Percentiles rank a stretch among this genome's conserved stretches.
These are phyloP conservation scores for Neoitamus cyanurus DNA, from an alignment of 2,888 invertebrate species.

Conservation along the genomic window DNA sequence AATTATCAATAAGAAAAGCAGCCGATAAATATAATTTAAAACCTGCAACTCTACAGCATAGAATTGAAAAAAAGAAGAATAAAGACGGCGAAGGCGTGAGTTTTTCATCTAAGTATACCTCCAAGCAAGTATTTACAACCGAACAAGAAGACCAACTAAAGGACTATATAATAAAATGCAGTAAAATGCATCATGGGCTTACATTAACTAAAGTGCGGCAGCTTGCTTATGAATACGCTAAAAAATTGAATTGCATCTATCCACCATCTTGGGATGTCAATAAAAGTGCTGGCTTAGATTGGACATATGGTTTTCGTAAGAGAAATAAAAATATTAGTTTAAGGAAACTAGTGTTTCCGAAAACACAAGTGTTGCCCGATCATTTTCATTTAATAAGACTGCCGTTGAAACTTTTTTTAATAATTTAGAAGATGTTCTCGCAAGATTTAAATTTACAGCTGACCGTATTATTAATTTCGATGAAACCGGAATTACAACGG, in stretches of 20 bases:
- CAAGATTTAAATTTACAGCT: slow-evolving; percentile 32
- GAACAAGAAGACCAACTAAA: too few species aligned
- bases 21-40: slow-evolving; percentile 25
- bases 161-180: too few species aligned
- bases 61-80: background rate
- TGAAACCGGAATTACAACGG: slow-evolving; percentile 23
- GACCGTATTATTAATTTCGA: slow-evolving; percentile 21
- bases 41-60: slow-evolving; percentile 22
- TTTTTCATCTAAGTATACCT: too few species aligned
- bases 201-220: too few species aligned
- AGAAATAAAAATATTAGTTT: background rate
- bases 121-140: too few species aligned
- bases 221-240: too few species aligned
- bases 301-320: slow-evolving; percentile 21
- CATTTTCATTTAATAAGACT: slow-evolving; percentile 18
- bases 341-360: background rate
- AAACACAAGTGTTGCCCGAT: slow-evolving; percentile 26
- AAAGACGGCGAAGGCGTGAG: too few species aligned
- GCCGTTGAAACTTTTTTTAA: slow-evolving; percentile 15
- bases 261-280: slow-evolving; percentile 11
- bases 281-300: slow-evolving; percentile 28
- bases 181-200: too few species aligned
- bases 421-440: slow-evolving; percentile 30
- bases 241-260: slow-evolving; percentile 7
- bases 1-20: slow-evolving; percentile 13